Evolutionary conservation across 2,113 vertebrate genomes (phyloP).

Genomic region (Tretioscincus oriximinensis): DNA sequence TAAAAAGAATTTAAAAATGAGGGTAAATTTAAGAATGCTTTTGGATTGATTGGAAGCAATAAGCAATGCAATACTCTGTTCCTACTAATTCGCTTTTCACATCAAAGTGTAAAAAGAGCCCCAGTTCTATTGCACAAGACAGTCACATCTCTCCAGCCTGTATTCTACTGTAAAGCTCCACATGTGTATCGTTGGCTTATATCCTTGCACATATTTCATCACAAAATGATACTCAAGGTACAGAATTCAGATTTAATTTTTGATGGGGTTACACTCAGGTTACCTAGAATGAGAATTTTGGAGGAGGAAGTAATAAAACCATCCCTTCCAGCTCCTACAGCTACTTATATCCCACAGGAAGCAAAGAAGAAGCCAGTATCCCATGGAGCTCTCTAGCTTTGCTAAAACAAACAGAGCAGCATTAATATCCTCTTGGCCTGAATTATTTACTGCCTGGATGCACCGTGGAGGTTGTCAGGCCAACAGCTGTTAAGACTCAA

Average conservation of each 20-base stretch:
- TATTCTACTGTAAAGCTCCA: too few species aligned
- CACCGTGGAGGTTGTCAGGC: neutral
- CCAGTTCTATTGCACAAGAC: too few species aligned
- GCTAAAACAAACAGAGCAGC: neutral
- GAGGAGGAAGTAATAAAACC: neutral
- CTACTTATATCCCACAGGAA: neutral
- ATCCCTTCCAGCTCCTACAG: neutral
- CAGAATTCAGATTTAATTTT: neutral
- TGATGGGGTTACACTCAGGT: too few species aligned
- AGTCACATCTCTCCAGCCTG: too few species aligned
- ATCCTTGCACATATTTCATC: too few species aligned
- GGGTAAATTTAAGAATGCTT: too few species aligned
- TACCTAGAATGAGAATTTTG: neutral
- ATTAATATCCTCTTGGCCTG: neutral
- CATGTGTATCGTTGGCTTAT: too few species aligned
- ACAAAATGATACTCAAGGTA: neutral
- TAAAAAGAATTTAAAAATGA: too few species aligned
- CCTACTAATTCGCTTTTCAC: too few species aligned
- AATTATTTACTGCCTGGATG: conserved; percentile 12
- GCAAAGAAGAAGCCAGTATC: neutral
- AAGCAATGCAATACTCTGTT: too few species aligned
- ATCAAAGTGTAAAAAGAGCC: too few species aligned
- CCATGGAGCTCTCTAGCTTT: neutral
- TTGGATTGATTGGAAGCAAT: too few species aligned
- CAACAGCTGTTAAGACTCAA: neutral